Evolutionary conservation across 2,113 vertebrate genomes (phyloP).

Genomic region (Ascaphus truei): DNA sequence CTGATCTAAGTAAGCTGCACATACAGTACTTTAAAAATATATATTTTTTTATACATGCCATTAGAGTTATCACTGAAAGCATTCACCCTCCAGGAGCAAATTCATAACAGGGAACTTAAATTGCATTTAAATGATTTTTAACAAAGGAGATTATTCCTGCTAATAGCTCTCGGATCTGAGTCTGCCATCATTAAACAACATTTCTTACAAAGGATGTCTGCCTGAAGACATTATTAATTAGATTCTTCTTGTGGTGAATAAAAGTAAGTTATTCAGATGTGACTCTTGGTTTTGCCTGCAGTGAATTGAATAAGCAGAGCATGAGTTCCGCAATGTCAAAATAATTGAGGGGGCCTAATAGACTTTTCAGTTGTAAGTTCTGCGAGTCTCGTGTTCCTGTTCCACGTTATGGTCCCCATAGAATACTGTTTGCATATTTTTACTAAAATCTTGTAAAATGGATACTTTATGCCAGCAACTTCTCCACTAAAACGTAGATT

Average conservation of each 20-base stretch:
- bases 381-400: no score
- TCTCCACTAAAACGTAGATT: no score
- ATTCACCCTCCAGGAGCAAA: background rate
- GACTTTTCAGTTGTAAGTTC: no score
- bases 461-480: no score
- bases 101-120: background rate
- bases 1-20: no score
- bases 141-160: background rate
- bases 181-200: background rate
- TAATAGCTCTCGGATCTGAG: background rate
- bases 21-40: no score
- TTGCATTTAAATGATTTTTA: background rate
- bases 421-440: no score
- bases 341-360: background rate
- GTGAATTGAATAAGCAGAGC: background rate
- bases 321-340: background rate
- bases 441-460: no score
- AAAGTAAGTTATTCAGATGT: background rate
- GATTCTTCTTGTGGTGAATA: background rate
- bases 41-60: no score
- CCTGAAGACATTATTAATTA: constrained; percentile 13
- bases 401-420: no score
- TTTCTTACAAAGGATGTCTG: constrained; percentile 11
- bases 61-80: background rate
- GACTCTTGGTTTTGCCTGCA: background rate